Conservation (phyloP, 2,888 invertebrate species). For the Conops quadrifasciatus region DNA sequence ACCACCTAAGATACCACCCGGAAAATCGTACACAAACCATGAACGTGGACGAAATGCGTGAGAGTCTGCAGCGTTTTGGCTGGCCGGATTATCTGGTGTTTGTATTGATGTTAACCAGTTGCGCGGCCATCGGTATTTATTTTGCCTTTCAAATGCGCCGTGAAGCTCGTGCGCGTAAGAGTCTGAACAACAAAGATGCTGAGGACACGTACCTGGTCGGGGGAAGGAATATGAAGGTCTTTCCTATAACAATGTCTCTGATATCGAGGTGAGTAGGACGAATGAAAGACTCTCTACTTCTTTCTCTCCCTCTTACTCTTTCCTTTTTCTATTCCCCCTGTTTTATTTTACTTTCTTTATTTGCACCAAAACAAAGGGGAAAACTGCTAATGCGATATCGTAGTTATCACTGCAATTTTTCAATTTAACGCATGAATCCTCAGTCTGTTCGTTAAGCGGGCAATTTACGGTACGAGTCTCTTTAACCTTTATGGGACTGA, state of each 20-base stretch:
- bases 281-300: background rate
- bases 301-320: background rate
- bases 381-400: too few relatives aligned
- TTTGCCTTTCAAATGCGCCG: conserved; percentile 76
- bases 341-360: too few relatives aligned
- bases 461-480: too few relatives aligned
- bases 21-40: conserved; percentile 42
- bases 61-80: conserved; percentile 72
- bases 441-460: too few relatives aligned
- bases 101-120: conserved; percentile 77
- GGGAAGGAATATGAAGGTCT: conserved; percentile 72
- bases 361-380: too few relatives aligned
- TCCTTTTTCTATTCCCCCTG: background rate
- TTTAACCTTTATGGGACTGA: too few relatives aligned
- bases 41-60: conserved; percentile 62
- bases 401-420: conserved; percentile 17
- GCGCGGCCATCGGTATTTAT: conserved; percentile 82
- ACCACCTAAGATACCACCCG: background rate
- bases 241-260: conserved; percentile 77
- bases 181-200: conserved; percentile 56
- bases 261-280: conserved; percentile 70
- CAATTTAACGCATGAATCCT: conserved; percentile 18
- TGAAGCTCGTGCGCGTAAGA: conserved; percentile 61
- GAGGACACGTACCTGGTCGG: conserved; percentile 74
- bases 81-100: conserved; percentile 83